Evolutionary conservation across 1,140 invertebrate species (phyloP).

Genomic region (Brachystomella parvula): DNA sequence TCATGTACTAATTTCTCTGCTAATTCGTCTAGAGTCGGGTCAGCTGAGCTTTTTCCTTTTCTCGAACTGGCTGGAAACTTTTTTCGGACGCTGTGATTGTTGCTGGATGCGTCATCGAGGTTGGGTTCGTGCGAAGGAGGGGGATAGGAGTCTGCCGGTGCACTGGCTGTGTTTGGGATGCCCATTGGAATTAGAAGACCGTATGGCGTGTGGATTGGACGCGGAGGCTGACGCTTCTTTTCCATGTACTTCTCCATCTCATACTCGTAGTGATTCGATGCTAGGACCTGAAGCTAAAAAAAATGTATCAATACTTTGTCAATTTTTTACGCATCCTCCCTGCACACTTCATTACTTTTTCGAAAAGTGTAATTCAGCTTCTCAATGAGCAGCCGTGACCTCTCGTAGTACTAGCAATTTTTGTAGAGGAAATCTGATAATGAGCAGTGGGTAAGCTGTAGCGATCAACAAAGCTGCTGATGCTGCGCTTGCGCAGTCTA

Average conservation of each 20-base stretch:
- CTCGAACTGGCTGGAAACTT: conserved; percentile 1
- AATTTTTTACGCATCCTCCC: too few relatives aligned
- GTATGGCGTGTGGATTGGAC: conserved; percentile 36
- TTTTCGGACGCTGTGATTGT: not conserved
- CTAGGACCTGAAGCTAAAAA: conserved; percentile 27
- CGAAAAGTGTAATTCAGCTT: too few relatives aligned
- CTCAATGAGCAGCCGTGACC: too few relatives aligned
- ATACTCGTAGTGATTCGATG: conserved; percentile 31
- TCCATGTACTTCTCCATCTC: conserved; percentile 30
- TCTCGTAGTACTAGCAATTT: too few relatives aligned
- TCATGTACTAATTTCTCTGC: conserved; percentile 33
- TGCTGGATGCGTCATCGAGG: not conserved
- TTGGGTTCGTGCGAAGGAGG: not conserved
- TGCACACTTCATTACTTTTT: too few relatives aligned
- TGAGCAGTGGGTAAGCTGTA: too few relatives aligned
- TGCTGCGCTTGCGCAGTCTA: too few relatives aligned
- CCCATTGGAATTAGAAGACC: conserved; percentile 35
- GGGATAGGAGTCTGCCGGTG: not conserved
- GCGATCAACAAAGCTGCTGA: too few relatives aligned
- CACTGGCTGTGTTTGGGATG: not conserved
- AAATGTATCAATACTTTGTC: too few relatives aligned
- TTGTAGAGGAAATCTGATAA: too few relatives aligned
- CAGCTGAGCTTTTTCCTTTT: conserved; percentile 5
- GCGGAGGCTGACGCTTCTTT: conserved; percentile 26
- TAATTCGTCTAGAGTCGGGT: conserved; percentile 27